Evolutionary conservation across 2,888 invertebrate genomes (phyloP).

Genomic region (Artemia sp.): DNA sequence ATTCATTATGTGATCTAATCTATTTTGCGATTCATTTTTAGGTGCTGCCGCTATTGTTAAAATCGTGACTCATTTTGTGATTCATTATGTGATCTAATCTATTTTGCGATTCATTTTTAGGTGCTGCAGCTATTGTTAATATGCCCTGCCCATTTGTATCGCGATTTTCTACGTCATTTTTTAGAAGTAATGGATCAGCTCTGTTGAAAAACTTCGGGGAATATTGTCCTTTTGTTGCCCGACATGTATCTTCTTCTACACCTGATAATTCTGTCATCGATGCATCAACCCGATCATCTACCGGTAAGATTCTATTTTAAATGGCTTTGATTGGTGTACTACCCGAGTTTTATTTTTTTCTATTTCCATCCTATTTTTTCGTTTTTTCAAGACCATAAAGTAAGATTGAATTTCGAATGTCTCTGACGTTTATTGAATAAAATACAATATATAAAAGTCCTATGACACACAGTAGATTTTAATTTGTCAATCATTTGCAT

Average conservation of each 20-base stretch:
- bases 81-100: too few relatives aligned
- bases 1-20: too few relatives aligned
- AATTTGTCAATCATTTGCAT: too few relatives aligned
- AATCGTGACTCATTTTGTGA: too few relatives aligned
- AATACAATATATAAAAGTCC: too few relatives aligned
- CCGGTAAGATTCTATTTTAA: background rate
- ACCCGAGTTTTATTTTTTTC: background rate
- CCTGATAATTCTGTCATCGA: slow-evolving; percentile 20
- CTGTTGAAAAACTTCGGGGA: slow-evolving; percentile 60
- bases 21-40: too few relatives aligned
- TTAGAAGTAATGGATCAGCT: slow-evolving; percentile 59
- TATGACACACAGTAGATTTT: too few relatives aligned
- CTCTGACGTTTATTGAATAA: too few relatives aligned
- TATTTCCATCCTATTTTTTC: background rate
- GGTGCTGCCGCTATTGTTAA: too few relatives aligned
- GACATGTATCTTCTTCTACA: slow-evolving; percentile 30
- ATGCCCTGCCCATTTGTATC: slow-evolving; percentile 81
- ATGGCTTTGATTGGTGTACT: background rate
- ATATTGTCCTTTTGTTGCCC: slow-evolving; percentile 58
- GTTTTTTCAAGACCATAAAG: background rate
- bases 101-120: too few relatives aligned
- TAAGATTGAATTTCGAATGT: too few relatives aligned
- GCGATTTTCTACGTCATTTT: slow-evolving; percentile 56
- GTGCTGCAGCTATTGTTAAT: background rate
- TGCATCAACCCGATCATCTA: slow-evolving; percentile 18